Conservation (phyloP, 2,113 vertebrate genomes). For the Scomber scombrus region DNA sequence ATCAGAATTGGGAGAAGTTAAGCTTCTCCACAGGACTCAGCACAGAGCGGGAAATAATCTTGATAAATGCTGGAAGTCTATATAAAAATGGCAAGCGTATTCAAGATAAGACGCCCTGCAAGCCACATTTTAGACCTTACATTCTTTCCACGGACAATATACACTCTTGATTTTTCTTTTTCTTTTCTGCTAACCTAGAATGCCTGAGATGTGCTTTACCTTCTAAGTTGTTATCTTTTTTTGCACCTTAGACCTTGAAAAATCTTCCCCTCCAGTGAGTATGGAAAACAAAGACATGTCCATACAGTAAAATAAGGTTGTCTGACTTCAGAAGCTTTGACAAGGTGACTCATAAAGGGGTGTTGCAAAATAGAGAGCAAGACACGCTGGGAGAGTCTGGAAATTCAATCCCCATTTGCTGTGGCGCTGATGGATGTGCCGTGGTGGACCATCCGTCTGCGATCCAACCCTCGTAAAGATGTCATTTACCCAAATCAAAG, state of each 20-base stretch:
- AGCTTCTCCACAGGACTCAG: conserved; percentile 60
- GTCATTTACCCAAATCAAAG: conserved; percentile 77
- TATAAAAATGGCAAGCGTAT: conserved; percentile 68
- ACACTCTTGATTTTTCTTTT: conserved; percentile 20
- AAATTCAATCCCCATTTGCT: conserved; percentile 69
- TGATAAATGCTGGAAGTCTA: conserved; percentile 67
- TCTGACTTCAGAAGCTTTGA: conserved; percentile 62
- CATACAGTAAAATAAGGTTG: conserved; percentile 64
- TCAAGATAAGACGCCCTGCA: conserved; percentile 53
- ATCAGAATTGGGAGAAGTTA: conserved; percentile 48
- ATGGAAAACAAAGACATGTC: conserved; percentile 60
- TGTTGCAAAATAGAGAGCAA: conserved; percentile 67
- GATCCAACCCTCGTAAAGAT: conserved; percentile 80
- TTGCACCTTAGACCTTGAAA: conserved; percentile 52
- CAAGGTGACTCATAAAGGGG: conserved; percentile 78
- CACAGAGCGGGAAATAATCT: conserved; percentile 55
- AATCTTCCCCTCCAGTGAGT: conserved; percentile 53
- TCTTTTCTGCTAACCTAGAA: conserved; percentile 19
- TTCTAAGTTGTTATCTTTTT: conserved; percentile 40
- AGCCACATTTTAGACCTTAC: conserved; percentile 18
- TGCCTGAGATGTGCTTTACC: conserved; percentile 15
- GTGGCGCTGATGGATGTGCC: conserved; percentile 75
- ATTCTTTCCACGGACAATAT: conserved; percentile 4
- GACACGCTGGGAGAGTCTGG: conserved; percentile 73
- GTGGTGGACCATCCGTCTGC: conserved; percentile 66